phyloP scores from a whole-genome alignment of 2,888 invertebrate species.

The Boloria selene region DNA sequence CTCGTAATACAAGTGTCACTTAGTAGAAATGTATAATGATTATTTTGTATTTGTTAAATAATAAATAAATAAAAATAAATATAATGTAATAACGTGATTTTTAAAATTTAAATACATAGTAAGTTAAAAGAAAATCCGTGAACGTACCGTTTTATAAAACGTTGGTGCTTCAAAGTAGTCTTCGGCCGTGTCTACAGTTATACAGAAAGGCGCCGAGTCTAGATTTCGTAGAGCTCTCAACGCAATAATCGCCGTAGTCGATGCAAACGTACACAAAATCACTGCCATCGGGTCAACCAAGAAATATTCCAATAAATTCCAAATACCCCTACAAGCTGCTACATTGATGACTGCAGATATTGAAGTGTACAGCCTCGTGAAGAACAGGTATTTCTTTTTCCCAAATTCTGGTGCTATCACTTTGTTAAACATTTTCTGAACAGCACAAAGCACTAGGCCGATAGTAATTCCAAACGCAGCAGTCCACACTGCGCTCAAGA shows the following conservation, averaged over 20 bases:
- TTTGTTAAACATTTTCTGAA: slow-evolving; percentile 79
- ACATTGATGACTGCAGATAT: slow-evolving; percentile 88
- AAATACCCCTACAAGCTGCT: slow-evolving; percentile 90
- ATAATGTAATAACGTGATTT: background rate
- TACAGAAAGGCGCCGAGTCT: slow-evolving; percentile 87
- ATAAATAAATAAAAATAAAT: background rate
- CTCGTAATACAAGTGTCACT: no score
- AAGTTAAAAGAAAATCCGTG: slow-evolving; percentile 51
- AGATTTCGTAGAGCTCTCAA: slow-evolving; percentile 87
- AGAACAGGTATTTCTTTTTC: slow-evolving; percentile 83
- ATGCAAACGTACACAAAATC: slow-evolving; percentile 79
- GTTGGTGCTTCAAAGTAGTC: slow-evolving; percentile 90
- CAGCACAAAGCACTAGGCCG: slow-evolving; percentile 83
- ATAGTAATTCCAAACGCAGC: slow-evolving; percentile 84
- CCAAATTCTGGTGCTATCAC: slow-evolving; percentile 83
- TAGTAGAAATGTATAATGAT: no score
- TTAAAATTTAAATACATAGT: background rate
- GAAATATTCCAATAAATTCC: slow-evolving; percentile 84
- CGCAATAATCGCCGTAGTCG: slow-evolving; percentile 83
- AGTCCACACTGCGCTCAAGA: slow-evolving; percentile 83
- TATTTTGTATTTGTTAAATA: no score
- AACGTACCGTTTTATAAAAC: slow-evolving; percentile 86
- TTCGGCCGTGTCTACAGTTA: slow-evolving; percentile 84
- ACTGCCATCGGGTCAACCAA: slow-evolving; percentile 71
- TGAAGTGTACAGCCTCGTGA: slow-evolving; percentile 86